phyloP scores from a whole-genome alignment of 1,140 invertebrate species.

The Megalonaias nervosa region DNA sequence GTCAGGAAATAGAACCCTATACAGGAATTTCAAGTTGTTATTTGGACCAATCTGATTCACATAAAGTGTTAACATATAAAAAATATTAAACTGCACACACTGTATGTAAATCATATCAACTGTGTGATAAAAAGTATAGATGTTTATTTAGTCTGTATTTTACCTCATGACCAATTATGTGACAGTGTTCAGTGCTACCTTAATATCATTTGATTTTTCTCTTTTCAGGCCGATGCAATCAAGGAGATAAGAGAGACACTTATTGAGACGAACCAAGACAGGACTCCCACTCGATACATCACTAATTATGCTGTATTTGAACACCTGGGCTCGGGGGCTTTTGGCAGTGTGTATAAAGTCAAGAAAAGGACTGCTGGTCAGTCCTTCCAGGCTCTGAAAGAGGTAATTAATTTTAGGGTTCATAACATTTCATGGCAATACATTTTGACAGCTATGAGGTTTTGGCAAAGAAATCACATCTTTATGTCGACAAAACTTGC shows the following conservation, averaged over 20 bases:
- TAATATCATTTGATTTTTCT: not conserved
- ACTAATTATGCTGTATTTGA: slow-evolving; percentile 73
- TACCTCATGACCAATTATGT: not conserved
- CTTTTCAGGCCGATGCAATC: slow-evolving; percentile 49
- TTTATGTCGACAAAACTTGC: too few species aligned
- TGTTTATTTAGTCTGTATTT: not conserved
- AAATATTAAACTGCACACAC: too few species aligned
- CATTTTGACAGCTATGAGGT: too few species aligned
- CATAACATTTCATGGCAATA: not conserved
- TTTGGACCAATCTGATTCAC: too few species aligned
- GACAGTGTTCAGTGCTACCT: not conserved
- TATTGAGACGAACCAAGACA: slow-evolving; percentile 66
- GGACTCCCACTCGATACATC: slow-evolving; percentile 67
- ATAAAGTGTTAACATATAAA: too few species aligned
- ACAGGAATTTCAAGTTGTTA: too few species aligned
- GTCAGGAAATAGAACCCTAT: too few species aligned
- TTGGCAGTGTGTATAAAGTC: slow-evolving; percentile 73
- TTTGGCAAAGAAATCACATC: too few species aligned
- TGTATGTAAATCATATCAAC: too few species aligned
- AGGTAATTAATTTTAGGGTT: slow-evolving; percentile 56
- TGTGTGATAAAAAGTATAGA: too few species aligned
- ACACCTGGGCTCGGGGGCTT: slow-evolving; percentile 71
- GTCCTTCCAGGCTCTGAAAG: slow-evolving; percentile 71
- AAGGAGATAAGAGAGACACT: slow-evolving; percentile 65
- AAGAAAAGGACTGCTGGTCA: slow-evolving; percentile 66